These are phyloP conservation scores for Hafferia zeledoni DNA, from an alignment of 2,797 vertebrate species.

Conservation along the genomic window DNA sequence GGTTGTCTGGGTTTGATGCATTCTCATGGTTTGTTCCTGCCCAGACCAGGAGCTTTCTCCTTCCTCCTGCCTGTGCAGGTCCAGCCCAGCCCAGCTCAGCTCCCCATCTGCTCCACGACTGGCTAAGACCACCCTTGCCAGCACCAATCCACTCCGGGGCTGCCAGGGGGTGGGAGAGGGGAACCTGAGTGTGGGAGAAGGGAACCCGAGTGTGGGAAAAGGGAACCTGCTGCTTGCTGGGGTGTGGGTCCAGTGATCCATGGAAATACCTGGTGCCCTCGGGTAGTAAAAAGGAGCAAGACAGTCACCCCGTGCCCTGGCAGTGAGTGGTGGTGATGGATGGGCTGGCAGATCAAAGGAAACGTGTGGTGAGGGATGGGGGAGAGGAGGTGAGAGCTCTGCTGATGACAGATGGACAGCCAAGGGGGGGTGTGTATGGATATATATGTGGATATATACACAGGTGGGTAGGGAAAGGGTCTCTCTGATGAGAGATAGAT, in stretches of 20 bases:
- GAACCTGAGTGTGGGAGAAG: too few relatives aligned
- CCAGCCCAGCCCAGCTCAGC: background rate
- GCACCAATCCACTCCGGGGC: fast-evolving
- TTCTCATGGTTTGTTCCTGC: background rate
- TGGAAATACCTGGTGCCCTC: background rate
- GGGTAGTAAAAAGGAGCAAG: background rate
- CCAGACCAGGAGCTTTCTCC: background rate
- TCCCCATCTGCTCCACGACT: fast-evolving
- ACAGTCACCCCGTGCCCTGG: background rate
- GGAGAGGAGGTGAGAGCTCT: background rate
- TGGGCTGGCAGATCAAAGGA: background rate
- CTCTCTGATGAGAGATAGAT: constrained; percentile 46
- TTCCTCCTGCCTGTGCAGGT: background rate
- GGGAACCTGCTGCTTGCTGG: background rate
- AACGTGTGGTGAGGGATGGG: background rate
- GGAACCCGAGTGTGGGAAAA: background rate
- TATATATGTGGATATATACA: background rate
- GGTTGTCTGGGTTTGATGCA: fast-evolving
- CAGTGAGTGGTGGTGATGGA: background rate
- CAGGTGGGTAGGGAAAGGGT: constrained; percentile 21
- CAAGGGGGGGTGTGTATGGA: background rate
- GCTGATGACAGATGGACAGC: constrained; percentile 28
- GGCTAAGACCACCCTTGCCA: background rate
- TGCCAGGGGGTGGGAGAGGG: fast-evolving
- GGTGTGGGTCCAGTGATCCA: background rate